Evolutionary conservation across 2,797 vertebrate species (phyloP).

Genomic region (Mallotus villosus): DNA sequence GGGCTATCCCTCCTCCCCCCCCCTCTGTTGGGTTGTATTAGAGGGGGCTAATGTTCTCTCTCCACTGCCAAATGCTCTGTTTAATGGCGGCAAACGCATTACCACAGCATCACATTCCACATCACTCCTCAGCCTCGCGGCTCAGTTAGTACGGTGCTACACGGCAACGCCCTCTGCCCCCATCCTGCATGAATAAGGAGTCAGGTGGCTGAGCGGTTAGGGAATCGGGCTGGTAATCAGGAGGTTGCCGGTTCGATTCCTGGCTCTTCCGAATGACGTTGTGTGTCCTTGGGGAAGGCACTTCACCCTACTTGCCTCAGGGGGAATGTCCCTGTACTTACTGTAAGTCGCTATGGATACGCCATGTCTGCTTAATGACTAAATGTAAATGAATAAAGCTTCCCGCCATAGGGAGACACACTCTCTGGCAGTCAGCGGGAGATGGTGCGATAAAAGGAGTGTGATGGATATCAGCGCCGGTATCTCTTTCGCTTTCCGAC

Average conservation of each 20-base stretch:
- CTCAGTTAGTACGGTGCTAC: neutral
- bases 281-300: too few species aligned
- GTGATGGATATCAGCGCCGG: neutral
- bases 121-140: conserved; percentile 14
- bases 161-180: neutral
- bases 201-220: neutral
- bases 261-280: too few species aligned
- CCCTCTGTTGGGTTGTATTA: conserved; percentile 30
- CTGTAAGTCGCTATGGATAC: too few species aligned
- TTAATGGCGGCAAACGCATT: conserved; percentile 43
- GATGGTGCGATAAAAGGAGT: neutral
- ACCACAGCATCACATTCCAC: conserved; percentile 8
- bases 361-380: too few species aligned
- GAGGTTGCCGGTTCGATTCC: too few species aligned
- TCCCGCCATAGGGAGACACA: neutral
- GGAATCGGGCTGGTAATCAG: too few species aligned
- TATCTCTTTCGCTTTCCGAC: neutral
- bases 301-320: too few species aligned
- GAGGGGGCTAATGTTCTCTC: conserved; percentile 22
- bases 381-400: too few species aligned
- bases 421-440: neutral
- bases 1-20: conserved; percentile 1
- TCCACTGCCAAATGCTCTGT: conserved; percentile 33
- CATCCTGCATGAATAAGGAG: neutral
- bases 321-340: too few species aligned